Evolutionary conservation across 1,140 invertebrate species (phyloP).

Genomic region (Drosophila carrolli): DNA sequence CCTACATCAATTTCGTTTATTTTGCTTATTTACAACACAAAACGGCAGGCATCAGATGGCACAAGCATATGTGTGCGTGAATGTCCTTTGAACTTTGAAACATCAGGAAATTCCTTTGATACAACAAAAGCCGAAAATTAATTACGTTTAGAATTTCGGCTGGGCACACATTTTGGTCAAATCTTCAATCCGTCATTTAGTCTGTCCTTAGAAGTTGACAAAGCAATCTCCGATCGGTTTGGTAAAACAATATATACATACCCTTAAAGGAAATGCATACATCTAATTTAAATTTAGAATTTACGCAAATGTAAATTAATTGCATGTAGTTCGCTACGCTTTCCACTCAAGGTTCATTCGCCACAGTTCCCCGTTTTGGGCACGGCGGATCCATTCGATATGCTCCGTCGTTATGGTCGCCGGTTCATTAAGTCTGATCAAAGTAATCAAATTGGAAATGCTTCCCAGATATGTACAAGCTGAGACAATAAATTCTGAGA

Average conservation of each 20-base stretch:
- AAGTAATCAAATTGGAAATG: slow-evolving; percentile 61
- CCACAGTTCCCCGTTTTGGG: slow-evolving; percentile 41
- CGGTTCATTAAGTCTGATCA: slow-evolving; percentile 41
- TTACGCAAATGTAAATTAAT: slow-evolving; percentile 23
- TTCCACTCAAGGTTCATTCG: slow-evolving; percentile 38
- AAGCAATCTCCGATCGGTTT: not conserved
- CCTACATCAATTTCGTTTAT: slow-evolving; percentile 60
- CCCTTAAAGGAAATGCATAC: not conserved
- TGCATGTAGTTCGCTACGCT: slow-evolving; percentile 4
- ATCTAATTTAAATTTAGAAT: slow-evolving; percentile 16
- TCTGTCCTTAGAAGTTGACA: not conserved
- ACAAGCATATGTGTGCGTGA: slow-evolving; percentile 4
- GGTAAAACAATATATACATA: not conserved
- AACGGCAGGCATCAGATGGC: slow-evolving; percentile 31
- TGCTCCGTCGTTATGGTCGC: slow-evolving; percentile 36
- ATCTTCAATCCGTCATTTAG: slow-evolving; percentile 3
- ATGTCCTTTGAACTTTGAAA: slow-evolving; percentile 56
- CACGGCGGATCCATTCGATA: slow-evolving; percentile 39
- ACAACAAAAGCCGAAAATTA: slow-evolving; percentile 54
- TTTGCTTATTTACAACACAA: slow-evolving; percentile 57
- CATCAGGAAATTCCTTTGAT: slow-evolving; percentile 35
- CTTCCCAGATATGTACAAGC: slow-evolving; percentile 22
- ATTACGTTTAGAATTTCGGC: slow-evolving; percentile 57
- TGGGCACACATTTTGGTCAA: slow-evolving; percentile 26
- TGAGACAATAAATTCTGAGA: slow-evolving; percentile 7